Conservation (phyloP, 2,797 vertebrate species). For the Poecilia velifera region DNA sequence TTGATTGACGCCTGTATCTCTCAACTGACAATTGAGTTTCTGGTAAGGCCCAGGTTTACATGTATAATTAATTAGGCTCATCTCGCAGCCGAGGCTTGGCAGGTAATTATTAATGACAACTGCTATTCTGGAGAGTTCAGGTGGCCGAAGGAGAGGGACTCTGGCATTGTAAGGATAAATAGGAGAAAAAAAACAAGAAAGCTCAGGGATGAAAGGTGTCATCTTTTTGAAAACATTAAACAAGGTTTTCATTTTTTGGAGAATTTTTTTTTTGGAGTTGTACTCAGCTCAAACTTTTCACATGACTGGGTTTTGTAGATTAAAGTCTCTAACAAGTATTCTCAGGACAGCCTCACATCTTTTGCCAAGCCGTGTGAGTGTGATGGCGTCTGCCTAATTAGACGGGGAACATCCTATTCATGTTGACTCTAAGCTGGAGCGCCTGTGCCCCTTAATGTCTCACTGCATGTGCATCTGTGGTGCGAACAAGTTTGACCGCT, state of each 20-base stretch:
- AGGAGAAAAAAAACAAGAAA: background rate
- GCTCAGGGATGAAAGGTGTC: conserved; percentile 31
- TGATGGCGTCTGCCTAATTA: conserved; percentile 50
- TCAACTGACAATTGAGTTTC: conserved; percentile 55
- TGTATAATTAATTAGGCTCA: conserved; percentile 71
- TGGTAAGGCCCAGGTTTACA: conserved; percentile 60
- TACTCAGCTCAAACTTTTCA: conserved; percentile 39
- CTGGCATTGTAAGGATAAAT: conserved; percentile 36
- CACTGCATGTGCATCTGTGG: conserved; percentile 1
- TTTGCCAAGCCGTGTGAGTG: conserved; percentile 27
- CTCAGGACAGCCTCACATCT: conserved; percentile 13
- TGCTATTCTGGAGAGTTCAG: conserved; percentile 38
- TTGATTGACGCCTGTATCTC: conserved; percentile 65
- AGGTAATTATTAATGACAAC: conserved; percentile 72
- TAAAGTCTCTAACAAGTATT: conserved; percentile 36
- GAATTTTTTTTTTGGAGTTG: background rate
- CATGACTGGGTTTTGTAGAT: conserved; percentile 61
- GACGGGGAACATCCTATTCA: conserved; percentile 50
- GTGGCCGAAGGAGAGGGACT: conserved; percentile 43
- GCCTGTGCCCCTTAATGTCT: conserved; percentile 28
- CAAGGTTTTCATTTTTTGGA: conserved; percentile 33
- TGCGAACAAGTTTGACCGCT: conserved; percentile 16
- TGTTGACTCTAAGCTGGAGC: conserved; percentile 43
- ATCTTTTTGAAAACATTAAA: conserved; percentile 20
- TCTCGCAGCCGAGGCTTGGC: conserved; percentile 49